These are phyloP conservation scores for Sclerodermus sp. DNA, from an alignment of 2,888 invertebrate species.

Conservation along the genomic window DNA sequence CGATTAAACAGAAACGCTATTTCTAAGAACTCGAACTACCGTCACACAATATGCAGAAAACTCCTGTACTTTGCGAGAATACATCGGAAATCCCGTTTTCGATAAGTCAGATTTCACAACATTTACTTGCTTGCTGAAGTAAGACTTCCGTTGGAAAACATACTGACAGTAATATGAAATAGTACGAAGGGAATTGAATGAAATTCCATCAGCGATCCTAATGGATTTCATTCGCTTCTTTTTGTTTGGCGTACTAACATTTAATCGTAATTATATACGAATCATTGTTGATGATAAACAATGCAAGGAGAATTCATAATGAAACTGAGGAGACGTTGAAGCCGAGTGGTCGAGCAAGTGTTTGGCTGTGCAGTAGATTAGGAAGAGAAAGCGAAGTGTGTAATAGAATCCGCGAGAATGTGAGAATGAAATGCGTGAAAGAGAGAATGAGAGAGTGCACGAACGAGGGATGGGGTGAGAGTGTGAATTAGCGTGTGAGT, in stretches of 20 bases:
- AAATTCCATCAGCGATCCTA: background rate
- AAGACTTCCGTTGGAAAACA: too few species aligned
- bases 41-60: too few species aligned
- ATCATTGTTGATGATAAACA: background rate
- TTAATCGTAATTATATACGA: too few species aligned
- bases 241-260: too few species aligned
- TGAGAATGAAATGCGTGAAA: slow-evolving; percentile 10
- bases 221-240: background rate
- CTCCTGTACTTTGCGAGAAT: slow-evolving; percentile 1
- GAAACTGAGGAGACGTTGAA: slow-evolving; percentile 27
- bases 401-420: slow-evolving; percentile 11
- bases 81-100: slow-evolving; percentile 7
- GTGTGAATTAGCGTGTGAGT: slow-evolving; percentile 1
- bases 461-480: background rate
- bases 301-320: background rate
- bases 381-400: slow-evolving; percentile 28
- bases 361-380: slow-evolving; percentile 57
- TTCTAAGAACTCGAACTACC: too few species aligned
- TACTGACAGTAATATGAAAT: too few species aligned
- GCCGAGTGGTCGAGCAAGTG: slow-evolving; percentile 52
- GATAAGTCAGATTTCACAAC: slow-evolving; percentile 1
- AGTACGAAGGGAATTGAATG: too few species aligned
- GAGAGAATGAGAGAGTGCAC: slow-evolving; percentile 3
- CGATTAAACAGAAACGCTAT: too few species aligned
- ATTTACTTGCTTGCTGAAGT: background rate